A percentile compares a stretch with the other conserved stretches of the same genome.
phyloP scores from a whole-genome alignment of 1,140 invertebrate species.

The Neotoxoptera formosana region DNA sequence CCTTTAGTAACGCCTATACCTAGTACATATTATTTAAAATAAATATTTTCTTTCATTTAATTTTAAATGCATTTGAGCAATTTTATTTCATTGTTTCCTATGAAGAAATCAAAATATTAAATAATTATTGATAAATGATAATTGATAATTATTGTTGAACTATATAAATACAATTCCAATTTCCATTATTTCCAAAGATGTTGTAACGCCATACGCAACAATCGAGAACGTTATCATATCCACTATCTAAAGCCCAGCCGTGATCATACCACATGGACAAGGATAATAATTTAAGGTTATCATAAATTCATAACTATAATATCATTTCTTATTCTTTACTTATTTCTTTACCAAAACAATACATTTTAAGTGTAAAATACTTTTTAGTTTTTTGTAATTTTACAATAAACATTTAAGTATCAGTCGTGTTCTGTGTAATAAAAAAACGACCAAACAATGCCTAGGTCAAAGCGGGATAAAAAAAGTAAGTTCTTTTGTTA shows the following conservation, averaged over 20 bases:
- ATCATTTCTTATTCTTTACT: not conserved
- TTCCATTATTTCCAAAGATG: not conserved
- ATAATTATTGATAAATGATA: too few species aligned
- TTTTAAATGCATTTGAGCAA: too few species aligned
- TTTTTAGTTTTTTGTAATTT: not conserved
- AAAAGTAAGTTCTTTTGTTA: slow-evolving; percentile 55
- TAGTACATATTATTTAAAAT: too few species aligned
- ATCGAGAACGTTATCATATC: not conserved
- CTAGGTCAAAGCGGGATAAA: slow-evolving; percentile 59
- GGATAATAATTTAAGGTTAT: slow-evolving; percentile 37
- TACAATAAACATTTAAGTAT: not conserved
- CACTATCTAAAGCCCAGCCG: too few species aligned
- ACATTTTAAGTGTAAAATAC: too few species aligned
- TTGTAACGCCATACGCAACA: not conserved
- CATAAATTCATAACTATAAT: not conserved
- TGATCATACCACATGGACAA: not conserved
- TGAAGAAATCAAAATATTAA: too few species aligned
- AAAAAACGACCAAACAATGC: slow-evolving; percentile 34
- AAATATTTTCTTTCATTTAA: too few species aligned
- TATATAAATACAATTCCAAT: not conserved
- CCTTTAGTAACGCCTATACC: too few species aligned
- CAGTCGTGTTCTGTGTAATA: not conserved
- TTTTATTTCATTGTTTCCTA: too few species aligned
- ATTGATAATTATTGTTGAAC: too few species aligned
- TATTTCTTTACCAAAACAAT: not conserved